Base-by-base conservation (phyloP, 1,140 invertebrate species). In the Lepidostoma basale region DNA sequence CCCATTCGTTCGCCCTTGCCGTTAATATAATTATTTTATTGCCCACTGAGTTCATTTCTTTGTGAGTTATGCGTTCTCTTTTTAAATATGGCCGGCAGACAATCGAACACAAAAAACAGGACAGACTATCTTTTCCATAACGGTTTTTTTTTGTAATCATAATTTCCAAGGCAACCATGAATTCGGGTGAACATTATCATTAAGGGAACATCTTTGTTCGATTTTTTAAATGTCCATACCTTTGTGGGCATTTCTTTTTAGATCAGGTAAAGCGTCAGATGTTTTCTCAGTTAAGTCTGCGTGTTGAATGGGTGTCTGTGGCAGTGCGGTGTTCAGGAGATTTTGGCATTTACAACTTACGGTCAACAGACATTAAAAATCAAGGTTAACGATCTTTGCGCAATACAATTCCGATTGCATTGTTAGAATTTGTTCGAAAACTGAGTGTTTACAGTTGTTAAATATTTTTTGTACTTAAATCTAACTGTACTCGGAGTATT, bases 171-270 rank as follows among this genome's bases (percentile, higher is more conserved):
- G 59, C 47, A 67, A 20, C 69, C 56, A 68, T 68, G 66, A 68
- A 65, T 72, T 72, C 28, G 56, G 70, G 70, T 64, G 70, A 72
- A 72, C 70, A 72, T 72, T 72, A 72, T 72, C 62, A 72, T 72
- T 72, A 72, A 49, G 63, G 66, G 59, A 68, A 72, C 70, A 62
- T 72, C 70, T 72, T 72, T 66, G 64, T 66, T 45, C 23, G 40
- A 44, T 45, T 66, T 66, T 66, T 66, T 44, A 39, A 39, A 12
- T 28, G 39, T 23, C 42, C 54, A 44, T 33, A 56, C 47, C 69
- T 64, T 68, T 59, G 45, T 67, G 45, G 28, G 23, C 56, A 45
- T 64, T 68, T 67, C 67, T 68, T 68, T 58, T 71, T 64, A 16
- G 49, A 26, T 20, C 70, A 72, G 70, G 70, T 72, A 72, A 68